Base-by-base conservation (phyloP, 2,113 vertebrate species). In the Tetraodon nigroviridis region DNA sequence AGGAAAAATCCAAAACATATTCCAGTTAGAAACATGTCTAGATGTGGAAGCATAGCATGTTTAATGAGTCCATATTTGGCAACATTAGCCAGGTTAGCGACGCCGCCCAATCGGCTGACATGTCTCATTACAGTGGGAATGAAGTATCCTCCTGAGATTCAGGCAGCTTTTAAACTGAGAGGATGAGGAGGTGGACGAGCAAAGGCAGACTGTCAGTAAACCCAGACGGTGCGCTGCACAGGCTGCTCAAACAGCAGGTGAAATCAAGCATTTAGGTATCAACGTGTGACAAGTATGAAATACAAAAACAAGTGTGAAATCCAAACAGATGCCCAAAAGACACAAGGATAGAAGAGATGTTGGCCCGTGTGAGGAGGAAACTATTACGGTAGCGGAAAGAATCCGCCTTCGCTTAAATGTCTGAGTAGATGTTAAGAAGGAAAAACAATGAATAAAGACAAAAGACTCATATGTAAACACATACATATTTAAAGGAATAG, bases 1-100 rank as follows among this genome's bases (percentile, higher is more conserved):
- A 37, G 32, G 8, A 37, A 37, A 37, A 37, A 37, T 37, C 24
- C 24, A 27, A 6, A 24, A 32, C 29, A 32, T 32, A 6, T 32
- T 32, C 29, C 29, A 32, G 29, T 32, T 6, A 7, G 29, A 32
- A 42, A 71, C 45, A 51, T 73, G 55, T 57, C 64, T 71, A 67
- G 37, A 70, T 55, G 44, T 65, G 72, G 61, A 57, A 61, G 54
- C 24, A 61, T 71, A 71, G 47, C 55, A 74, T 51, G 71, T 46
- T 72, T 27, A 69, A 48, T 67, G 69, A 27, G 37, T 81, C 72
- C 61, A 58, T 69, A 69, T 70, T 64, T 81, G 76, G 81, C 78
- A 83, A 84, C 65, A 82, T 82, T 88, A 84, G 69, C 67, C 71
- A 84, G 80, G 82, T 80, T 78, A 82, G 55, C 75, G 58, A 64